A percentile compares a stretch with the other conserved stretches of the same genome.
phyloP scores from a whole-genome alignment of 2,888 invertebrate species.

The Pammene fasciana region DNA sequence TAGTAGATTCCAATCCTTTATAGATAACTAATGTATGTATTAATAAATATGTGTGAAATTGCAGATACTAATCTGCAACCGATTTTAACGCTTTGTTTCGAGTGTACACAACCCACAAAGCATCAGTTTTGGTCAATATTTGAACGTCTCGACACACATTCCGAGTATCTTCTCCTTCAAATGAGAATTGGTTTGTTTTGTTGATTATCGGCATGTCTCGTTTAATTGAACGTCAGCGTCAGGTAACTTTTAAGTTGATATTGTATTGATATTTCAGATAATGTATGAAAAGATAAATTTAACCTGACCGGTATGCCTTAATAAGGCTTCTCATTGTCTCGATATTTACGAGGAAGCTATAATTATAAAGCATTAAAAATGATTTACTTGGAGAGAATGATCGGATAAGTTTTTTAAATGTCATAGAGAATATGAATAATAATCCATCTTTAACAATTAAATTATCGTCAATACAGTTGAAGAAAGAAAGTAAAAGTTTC shows the following conservation, averaged over 20 bases:
- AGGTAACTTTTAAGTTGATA: not conserved
- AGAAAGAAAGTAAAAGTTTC: constrained; percentile 7
- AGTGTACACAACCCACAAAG: constrained; percentile 14
- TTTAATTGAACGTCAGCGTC: constrained; percentile 6
- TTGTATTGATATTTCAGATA: constrained; percentile 13
- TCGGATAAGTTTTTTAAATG: constrained; percentile 14
- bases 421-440: constrained; percentile 11
- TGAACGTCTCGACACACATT: constrained; percentile 38
- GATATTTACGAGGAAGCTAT: constrained; percentile 25
- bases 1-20: too few species aligned
- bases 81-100: not conserved
- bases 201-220: constrained; percentile 20
- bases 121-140: constrained; percentile 37
- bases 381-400: not conserved
- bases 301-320: constrained; percentile 8
- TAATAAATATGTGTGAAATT: too few species aligned
- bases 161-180: constrained; percentile 32
- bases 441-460: constrained; percentile 7
- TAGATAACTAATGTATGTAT: too few species aligned
- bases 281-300: constrained; percentile 5
- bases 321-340: not conserved
- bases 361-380: constrained; percentile 34
- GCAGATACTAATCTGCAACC: not conserved
- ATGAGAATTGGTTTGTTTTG: constrained; percentile 19
- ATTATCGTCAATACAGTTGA: constrained; percentile 3